Base-by-base conservation (phyloP, 2,113 vertebrate species). In the Callaeas wilsoni region DNA sequence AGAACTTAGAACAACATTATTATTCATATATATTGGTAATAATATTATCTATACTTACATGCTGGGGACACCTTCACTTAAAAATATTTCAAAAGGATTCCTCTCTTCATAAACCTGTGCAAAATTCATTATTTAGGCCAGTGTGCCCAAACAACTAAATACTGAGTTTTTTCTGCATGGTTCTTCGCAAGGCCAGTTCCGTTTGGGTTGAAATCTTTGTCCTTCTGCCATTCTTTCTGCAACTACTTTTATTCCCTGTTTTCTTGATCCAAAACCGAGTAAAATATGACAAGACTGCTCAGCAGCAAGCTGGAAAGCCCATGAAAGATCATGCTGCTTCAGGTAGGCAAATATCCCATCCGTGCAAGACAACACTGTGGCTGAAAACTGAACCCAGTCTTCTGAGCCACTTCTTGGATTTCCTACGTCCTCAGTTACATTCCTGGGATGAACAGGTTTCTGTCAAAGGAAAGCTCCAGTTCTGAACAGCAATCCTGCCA, bases 161-260 rank as follows among this genome's bases (percentile, higher is more conserved):
- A 65, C 1, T 73, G 9, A 0, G 0, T 3, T 22, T 67, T 69
- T 82, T 69, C 23, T 18, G 20, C 13, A 42, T 26, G 6, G 11
- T 29, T 87, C 33, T 84, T 82, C n/a, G 7, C 52, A 79, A 52
- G 17, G 19, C 13, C 22, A 30, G 13, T 63, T 63, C 47, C 62
- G 3, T 49, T n/a, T 73, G 25, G 23, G 21, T 22, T 62, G 42
- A 67, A 91, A 87, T 21, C 6, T 63, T 59, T 49, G 50, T 78
- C 44, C 37, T 83, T 41, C 25, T 69, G 27, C 2, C 0, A 1
- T 53, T 53, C 53, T 80, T 85, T 53, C 88, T 73, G 9, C 39
- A 85, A 27, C 49, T 60, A 35, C 16, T 80, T 92, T 55, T 37
- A 47, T 65, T 85, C 11, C 13, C 20, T 12, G 18, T 76, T 83